Evolutionary conservation across 2,888 invertebrate genomes (phyloP).

Genomic region (Eupithecia insigniata): DNA sequence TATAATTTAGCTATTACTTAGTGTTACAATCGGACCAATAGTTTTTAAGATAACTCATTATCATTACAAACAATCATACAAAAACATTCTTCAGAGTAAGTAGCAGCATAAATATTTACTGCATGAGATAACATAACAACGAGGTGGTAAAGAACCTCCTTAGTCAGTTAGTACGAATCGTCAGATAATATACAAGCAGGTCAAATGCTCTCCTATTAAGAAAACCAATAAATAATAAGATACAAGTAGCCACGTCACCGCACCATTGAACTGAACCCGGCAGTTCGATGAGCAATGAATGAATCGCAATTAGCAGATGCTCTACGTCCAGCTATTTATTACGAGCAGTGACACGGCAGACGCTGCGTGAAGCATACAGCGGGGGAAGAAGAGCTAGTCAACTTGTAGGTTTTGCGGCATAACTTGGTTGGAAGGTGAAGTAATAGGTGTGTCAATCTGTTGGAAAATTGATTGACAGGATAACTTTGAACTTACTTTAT

Average conservation of each 20-base stretch:
- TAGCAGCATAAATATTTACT: not conserved
- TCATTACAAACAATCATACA: too few relatives aligned
- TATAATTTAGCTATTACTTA: too few relatives aligned
- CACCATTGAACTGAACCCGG: slow-evolving; percentile 23
- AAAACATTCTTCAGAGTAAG: not conserved
- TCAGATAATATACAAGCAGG: not conserved
- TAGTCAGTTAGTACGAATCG: not conserved
- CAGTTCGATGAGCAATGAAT: slow-evolving; percentile 52
- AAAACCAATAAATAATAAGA: slow-evolving; percentile 13
- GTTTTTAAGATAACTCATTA: too few relatives aligned
- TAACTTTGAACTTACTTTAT: not conserved
- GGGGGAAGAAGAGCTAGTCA: slow-evolving; percentile 6
- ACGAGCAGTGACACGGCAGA: slow-evolving; percentile 49
- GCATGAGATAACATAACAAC: not conserved
- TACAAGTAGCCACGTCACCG: slow-evolving; percentile 12
- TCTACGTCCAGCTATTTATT: slow-evolving; percentile 58
- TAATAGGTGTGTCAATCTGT: not conserved
- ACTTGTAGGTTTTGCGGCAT: not conserved
- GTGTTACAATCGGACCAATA: not conserved
- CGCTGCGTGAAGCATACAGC: slow-evolving; percentile 39
- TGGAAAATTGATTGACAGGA: not conserved
- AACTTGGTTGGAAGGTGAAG: not conserved
- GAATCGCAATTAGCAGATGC: slow-evolving; percentile 73
- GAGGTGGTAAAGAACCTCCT: not conserved
- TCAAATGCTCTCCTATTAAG: slow-evolving; percentile 2